Base-by-base conservation (phyloP, 2,113 vertebrate species). In the Thoracochromis brauschi region DNA sequence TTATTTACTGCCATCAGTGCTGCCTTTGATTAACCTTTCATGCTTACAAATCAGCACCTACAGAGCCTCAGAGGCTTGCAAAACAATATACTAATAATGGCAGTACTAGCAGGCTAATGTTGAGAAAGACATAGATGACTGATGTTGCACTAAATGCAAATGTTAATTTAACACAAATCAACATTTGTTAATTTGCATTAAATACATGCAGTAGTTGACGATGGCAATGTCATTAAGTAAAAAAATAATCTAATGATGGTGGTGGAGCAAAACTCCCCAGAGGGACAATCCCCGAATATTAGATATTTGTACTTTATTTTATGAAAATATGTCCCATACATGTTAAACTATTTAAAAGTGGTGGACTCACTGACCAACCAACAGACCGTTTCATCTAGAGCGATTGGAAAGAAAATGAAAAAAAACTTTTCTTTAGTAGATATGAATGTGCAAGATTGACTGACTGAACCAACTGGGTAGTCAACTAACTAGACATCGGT, bases 311-410 rank as follows among this genome's bases (percentile, higher is more conserved):
- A 81, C 1, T n/a, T 6, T 8, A 4, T 13, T 2, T 47, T 31
- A 31, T 81, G 9, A 81, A 57, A 53, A 29, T 19, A 53, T 80
- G 2, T 24, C 1, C 0, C 7, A 29, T 45, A 58, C 0, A 6
- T 8, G 21, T 58, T 81, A 45, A 1, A 4, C 1, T 45, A 42
- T 42, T 5, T 29, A 9, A 55, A 79, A 9, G 14, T 8, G 16
- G 5, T 60, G 5, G 9, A 45, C 14, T 45, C 11, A 38, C 55
- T 14, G 13, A 65, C 6, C 40, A 53, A 58, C n/a, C 0, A 29
- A 54, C 42, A 33, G 2, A 33, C 7, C 0, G 7, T 21, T 21
- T 55, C n/a, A 57, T 2, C 21, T 0, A 12, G n/a, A 42, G 45
- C 24, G 10, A 31, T 58, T 55, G 14, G 33, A 60, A 79, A 60